Conservation (phyloP, 2,888 invertebrate species). For the Drosophila kuntzei region DNA sequence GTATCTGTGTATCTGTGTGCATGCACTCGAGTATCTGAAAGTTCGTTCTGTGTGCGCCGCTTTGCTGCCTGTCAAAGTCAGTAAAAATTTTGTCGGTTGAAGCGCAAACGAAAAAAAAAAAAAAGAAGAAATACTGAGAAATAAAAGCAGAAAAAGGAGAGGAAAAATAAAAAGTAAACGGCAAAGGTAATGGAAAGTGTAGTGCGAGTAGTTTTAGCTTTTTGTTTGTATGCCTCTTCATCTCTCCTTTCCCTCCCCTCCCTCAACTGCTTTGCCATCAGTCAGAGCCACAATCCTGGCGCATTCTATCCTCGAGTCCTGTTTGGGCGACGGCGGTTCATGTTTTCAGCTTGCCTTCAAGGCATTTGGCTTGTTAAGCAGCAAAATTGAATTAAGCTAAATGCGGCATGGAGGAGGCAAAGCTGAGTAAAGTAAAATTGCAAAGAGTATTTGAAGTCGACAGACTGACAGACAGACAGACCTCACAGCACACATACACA, state of each 20-base stretch:
- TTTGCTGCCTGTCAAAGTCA: slow-evolving; percentile 79
- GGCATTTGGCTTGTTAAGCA: slow-evolving; percentile 70
- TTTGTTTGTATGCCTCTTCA: slow-evolving; percentile 19
- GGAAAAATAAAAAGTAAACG: slow-evolving; percentile 37
- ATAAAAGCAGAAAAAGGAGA: slow-evolving; percentile 15
- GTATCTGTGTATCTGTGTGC: slow-evolving; percentile 16
- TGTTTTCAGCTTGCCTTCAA: slow-evolving; percentile 45
- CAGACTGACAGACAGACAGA: slow-evolving; percentile 5
- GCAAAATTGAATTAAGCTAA: slow-evolving; percentile 70
- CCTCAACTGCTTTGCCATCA: slow-evolving; percentile 31
- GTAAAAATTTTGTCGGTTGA: slow-evolving; percentile 68
- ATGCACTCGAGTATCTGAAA: slow-evolving; percentile 49
- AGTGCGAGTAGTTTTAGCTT: slow-evolving; percentile 59
- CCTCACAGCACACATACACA: not conserved
- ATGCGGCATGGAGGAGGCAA: slow-evolving; percentile 43
- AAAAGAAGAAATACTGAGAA: slow-evolving; percentile 25
- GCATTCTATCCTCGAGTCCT: slow-evolving; percentile 40
- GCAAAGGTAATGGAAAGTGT: slow-evolving; percentile 70
- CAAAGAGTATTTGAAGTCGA: slow-evolving; percentile 38
- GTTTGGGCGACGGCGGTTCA: slow-evolving; percentile 29
- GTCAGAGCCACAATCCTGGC: slow-evolving; percentile 43
- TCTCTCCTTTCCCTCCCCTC: slow-evolving; percentile 1
- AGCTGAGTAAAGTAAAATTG: slow-evolving; percentile 39
- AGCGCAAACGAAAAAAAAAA: slow-evolving; percentile 43
- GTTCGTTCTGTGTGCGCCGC: slow-evolving; percentile 43